Conservation (phyloP, 1,140 invertebrate genomes). For the Camponotus vicinus region DNA sequence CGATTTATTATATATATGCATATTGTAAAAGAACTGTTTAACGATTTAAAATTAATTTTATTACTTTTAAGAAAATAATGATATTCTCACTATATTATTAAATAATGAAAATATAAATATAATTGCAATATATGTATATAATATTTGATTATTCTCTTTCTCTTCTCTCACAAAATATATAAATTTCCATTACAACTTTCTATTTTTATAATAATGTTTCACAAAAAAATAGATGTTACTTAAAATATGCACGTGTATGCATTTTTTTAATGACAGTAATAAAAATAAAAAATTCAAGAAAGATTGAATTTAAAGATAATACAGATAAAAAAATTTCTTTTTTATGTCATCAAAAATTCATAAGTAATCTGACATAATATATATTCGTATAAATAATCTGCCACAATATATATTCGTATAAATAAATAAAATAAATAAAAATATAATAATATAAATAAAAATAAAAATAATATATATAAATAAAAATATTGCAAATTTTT, state of each 20-base stretch:
- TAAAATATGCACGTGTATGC: not conserved
- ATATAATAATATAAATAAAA: constrained; percentile 10
- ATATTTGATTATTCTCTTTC: not conserved
- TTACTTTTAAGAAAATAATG: not conserved
- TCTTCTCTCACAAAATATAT: not conserved
- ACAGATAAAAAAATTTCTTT: too few species aligned
- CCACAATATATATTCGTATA: too few species aligned
- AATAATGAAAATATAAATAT: constrained; percentile 3
- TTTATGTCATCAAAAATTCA: not conserved
- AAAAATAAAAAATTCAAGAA: constrained; percentile 22
- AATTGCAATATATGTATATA: not conserved
- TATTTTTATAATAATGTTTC: not conserved
- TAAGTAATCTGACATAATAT: not conserved
- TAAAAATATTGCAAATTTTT: constrained; percentile 3
- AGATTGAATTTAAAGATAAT: not conserved
- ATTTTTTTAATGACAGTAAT: not conserved
- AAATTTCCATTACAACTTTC: constrained; percentile 1
- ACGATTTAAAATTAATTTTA: not conserved
- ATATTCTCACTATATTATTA: too few species aligned
- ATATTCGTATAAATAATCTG: constrained; percentile 20
- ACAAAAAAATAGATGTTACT: not conserved
- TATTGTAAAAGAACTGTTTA: not conserved
- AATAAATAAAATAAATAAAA: too few species aligned
- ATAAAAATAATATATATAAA: constrained; percentile 33
- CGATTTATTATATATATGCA: not conserved